Percentiles rank a stretch among this genome's conserved stretches.
phyloP scores from a whole-genome alignment of 1,140 invertebrate genomes.

The Ips nitidus region DNA sequence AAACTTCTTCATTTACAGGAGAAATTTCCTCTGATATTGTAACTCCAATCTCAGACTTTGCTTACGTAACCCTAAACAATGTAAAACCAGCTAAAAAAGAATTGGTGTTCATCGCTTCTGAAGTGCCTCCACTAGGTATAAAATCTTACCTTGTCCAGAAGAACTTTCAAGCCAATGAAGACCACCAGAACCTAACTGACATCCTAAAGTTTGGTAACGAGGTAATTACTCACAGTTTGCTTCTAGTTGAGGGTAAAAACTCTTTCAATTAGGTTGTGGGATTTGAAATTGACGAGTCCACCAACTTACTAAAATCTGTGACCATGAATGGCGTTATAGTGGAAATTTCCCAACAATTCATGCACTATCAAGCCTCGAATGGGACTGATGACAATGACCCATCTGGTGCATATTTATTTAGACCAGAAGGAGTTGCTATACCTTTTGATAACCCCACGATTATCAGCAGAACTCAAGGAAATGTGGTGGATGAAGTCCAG shows the following conservation, averaged over 20 bases:
- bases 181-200: neutral
- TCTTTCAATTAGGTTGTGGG: constrained; percentile 37
- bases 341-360: constrained; percentile 63
- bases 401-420: constrained; percentile 86
- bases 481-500: constrained; percentile 65
- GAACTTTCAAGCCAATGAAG: neutral
- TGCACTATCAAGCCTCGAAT: constrained; percentile 63
- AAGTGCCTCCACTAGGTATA: constrained; percentile 66
- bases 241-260: no score
- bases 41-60: constrained; percentile 27
- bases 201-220: neutral
- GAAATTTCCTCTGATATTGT: constrained; percentile 34
- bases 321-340: constrained; percentile 56
- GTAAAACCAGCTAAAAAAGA: constrained; percentile 52
- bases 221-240: neutral
- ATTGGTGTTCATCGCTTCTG: constrained; percentile 64
- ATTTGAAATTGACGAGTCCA: constrained; percentile 56
- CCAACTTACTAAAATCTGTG: constrained; percentile 59
- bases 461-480: constrained; percentile 51
- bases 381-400: constrained; percentile 30
- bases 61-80: constrained; percentile 26
- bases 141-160: constrained; percentile 59
- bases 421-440: constrained; percentile 59
- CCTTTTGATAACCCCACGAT: constrained; percentile 22
- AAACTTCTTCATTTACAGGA: constrained; percentile 6